Conservation (phyloP, 2,888 invertebrate species). For the Nomada goodeniana region DNA sequence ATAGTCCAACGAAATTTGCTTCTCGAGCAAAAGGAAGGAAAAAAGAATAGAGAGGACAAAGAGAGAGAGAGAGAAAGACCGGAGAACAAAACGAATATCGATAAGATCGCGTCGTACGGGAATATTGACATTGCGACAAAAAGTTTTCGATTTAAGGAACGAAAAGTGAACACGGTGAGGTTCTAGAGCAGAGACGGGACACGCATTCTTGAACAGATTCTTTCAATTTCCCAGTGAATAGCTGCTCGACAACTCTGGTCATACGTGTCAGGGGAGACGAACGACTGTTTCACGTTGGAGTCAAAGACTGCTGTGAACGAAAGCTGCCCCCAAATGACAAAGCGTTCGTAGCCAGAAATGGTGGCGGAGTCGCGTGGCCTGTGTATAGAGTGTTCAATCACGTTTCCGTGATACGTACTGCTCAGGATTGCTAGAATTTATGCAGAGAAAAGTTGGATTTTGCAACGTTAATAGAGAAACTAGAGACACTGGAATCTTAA, state of each 20-base stretch:
- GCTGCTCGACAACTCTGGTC: constrained; percentile 47
- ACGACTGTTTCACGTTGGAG: constrained; percentile 34
- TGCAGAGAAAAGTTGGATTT: too few species aligned
- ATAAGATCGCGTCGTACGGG: neutral
- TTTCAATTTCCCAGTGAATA: constrained; percentile 61
- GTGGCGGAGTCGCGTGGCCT: too few species aligned
- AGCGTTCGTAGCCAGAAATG: too few species aligned
- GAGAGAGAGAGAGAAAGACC: too few species aligned
- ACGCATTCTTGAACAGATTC: constrained; percentile 49
- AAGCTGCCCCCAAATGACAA: neutral
- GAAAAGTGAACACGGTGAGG: constrained; percentile 9
- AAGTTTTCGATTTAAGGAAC: neutral
- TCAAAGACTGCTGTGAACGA: neutral
- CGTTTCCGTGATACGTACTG: neutral
- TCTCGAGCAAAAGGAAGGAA: too few species aligned
- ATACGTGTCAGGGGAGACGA: constrained; percentile 48
- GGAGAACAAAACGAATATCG: neutral
- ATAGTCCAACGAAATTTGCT: neutral
- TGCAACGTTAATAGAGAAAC: too few species aligned
- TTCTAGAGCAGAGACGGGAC: constrained; percentile 40
- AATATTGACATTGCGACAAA: too few species aligned
- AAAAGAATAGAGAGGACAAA: neutral
- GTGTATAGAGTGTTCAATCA: neutral
- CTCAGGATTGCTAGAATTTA: too few species aligned
- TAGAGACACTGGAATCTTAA: too few species aligned